Conservation (phyloP, 2,113 vertebrate species). For the Osmerus mordax region DNA sequence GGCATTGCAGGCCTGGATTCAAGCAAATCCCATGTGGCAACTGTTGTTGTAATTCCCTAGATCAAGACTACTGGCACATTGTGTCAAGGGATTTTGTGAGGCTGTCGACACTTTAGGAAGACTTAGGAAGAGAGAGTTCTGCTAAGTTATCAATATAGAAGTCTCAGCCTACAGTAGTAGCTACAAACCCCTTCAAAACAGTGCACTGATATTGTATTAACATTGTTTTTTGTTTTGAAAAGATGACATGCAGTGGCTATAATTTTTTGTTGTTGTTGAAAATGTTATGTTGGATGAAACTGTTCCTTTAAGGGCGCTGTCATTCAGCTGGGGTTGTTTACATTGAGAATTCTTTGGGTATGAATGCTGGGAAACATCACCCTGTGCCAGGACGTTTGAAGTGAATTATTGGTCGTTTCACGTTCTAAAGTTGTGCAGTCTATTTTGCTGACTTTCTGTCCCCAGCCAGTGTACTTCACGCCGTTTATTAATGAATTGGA, state of each 20-base stretch:
- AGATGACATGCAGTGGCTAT: too few relatives aligned
- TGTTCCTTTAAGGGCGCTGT: constrained; percentile 42
- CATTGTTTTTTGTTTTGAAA: too few relatives aligned
- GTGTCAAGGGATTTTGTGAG: neutral
- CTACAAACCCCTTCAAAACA: too few relatives aligned
- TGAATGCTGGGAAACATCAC: constrained; percentile 63
- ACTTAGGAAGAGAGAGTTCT: too few relatives aligned
- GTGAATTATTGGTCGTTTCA: constrained; percentile 64
- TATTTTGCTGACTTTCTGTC: constrained; percentile 40
- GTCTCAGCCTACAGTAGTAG: too few relatives aligned
- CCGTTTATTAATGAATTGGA: constrained; percentile 53
- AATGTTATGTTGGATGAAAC: neutral
- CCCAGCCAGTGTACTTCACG: constrained; percentile 46
- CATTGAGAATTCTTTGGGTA: constrained; percentile 55
- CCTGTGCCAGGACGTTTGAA: constrained; percentile 58
- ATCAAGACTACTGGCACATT: neutral
- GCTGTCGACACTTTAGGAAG: too few relatives aligned
- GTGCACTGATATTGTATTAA: too few relatives aligned
- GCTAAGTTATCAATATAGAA: too few relatives aligned
- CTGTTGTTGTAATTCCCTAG: neutral
- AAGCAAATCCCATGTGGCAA: neutral
- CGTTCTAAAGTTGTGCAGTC: constrained; percentile 64
- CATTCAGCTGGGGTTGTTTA: constrained; percentile 71
- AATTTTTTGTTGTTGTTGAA: too few relatives aligned
- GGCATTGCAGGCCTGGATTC: neutral